phyloP scores from a whole-genome alignment of 2,888 invertebrate species.

The Bombylius discolor region DNA sequence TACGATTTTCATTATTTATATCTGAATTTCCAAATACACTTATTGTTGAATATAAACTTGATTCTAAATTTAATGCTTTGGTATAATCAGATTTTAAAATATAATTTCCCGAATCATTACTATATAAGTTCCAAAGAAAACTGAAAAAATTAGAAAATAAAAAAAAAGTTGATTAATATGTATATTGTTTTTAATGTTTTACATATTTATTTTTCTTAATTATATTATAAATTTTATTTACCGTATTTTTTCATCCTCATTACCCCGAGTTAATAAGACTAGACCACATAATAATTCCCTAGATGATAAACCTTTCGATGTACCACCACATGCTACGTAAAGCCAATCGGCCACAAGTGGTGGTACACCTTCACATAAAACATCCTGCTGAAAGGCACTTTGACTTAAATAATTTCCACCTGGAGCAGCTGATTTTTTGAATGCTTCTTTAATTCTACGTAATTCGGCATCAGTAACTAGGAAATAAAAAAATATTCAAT shows the following conservation, averaged over 20 bases:
- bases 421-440: conserved; percentile 66
- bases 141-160: conserved; percentile 29
- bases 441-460: conserved; percentile 74
- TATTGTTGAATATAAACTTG: conserved; percentile 34
- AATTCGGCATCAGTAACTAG: conserved; percentile 73
- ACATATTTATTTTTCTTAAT: neutral
- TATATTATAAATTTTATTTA: conserved; percentile 26
- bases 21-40: conserved; percentile 21
- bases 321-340: conserved; percentile 74
- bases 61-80: conserved; percentile 46
- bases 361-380: conserved; percentile 78
- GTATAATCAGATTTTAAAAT: conserved; percentile 65
- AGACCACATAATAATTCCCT: conserved; percentile 75
- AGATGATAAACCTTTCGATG: conserved; percentile 64
- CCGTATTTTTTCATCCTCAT: conserved; percentile 73
- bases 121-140: conserved; percentile 77
- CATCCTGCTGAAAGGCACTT: conserved; percentile 68
- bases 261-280: conserved; percentile 73
- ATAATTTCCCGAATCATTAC: conserved; percentile 63
- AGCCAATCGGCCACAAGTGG: conserved; percentile 67
- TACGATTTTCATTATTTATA: conserved; percentile 35
- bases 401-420: conserved; percentile 55
- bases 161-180: too few species aligned
- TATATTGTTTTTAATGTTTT: neutral
- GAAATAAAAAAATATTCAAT: neutral